phyloP scores from a whole-genome alignment of 2,888 invertebrate genomes.

The Macrostomum cliftonense region DNA sequence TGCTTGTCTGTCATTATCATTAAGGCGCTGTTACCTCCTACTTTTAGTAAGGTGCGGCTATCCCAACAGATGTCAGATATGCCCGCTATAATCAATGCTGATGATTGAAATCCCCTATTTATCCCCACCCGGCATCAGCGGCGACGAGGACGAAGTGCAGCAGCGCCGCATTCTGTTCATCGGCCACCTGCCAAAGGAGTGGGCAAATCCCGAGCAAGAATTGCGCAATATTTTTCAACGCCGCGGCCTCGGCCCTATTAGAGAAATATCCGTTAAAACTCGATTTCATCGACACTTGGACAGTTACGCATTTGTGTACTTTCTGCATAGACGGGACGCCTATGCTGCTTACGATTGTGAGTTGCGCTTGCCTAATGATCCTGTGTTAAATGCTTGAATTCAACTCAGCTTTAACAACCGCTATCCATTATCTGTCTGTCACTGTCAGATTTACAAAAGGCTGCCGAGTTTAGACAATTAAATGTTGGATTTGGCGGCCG shows the following conservation, averaged over 20 bases:
- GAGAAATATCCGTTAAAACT: constrained; percentile 1
- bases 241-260: too few relatives aligned
- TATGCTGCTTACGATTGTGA: constrained; percentile 5
- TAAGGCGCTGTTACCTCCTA: too few relatives aligned
- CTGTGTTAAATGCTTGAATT: too few relatives aligned
- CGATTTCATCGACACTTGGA: constrained; percentile 5
- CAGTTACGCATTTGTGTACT: constrained; percentile 7
- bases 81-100: too few relatives aligned
- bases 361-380: too few relatives aligned
- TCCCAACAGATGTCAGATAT: too few relatives aligned
- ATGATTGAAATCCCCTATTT: too few relatives aligned
- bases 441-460: not conserved
- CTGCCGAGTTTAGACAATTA: not conserved
- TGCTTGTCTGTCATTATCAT: too few relatives aligned
- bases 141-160: constrained; percentile 1
- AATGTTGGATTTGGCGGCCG: constrained; percentile 1
- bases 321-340: not conserved
- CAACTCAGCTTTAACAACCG: too few relatives aligned
- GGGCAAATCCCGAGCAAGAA: constrained; percentile 3
- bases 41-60: too few relatives aligned
- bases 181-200: constrained; percentile 2
- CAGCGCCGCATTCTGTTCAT: constrained; percentile 4
- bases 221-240: not conserved
- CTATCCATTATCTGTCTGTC: too few relatives aligned
- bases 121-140: not conserved